Evolutionary conservation across 2,888 invertebrate species (phyloP), one percentile per base, ranked within the genome.

Genomic region (Congeria kusceri): DNA sequence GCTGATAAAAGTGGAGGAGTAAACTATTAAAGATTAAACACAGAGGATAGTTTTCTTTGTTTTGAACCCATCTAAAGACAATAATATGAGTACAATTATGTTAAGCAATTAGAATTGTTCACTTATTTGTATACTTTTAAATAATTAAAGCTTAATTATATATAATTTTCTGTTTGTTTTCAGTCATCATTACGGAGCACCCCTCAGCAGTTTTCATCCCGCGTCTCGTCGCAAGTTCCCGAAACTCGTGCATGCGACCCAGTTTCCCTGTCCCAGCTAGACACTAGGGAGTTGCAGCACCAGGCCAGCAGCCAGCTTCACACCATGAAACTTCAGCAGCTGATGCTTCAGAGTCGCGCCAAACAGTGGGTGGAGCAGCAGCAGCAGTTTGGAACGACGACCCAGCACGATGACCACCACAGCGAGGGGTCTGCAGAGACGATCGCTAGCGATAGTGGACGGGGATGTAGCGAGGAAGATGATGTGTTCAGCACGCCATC

Each of bases 401-500:
- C 79, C 29, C 67, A 73, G 7, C 80, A 77, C 61, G 85, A 92
- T 62, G 92, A 92, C 75, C 88, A 86, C 59, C 87, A 89, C 32
- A 91, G 92, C 58, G 89, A 89, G 56, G 87, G 88, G 3, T 91
- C 91, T 25, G 89, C 86, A 28, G 91, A 90, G 72, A 91, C 91
- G 47, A 87, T 88, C 44, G 86, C 88, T 46, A 91, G 90, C 57
- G 92, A 92, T 76, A 92, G 92, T 73, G 92, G 92, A 3, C 87
- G 90, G 1, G 92, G 92, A 23, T 89, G 90, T 65, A 92, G 92
- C 76, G 92, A 92, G 65, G 90, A 90, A 71, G 92, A 91, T 64
- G 92, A 91, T 59, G 63, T 83, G 47, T 78, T 77, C 69, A 83
- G 83, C 57, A 74, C 80, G 13, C 83, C 83, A 5, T 83, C 83